Base-by-base conservation (phyloP, 2,113 vertebrate genomes). In the Varanus komodoensis region DNA sequence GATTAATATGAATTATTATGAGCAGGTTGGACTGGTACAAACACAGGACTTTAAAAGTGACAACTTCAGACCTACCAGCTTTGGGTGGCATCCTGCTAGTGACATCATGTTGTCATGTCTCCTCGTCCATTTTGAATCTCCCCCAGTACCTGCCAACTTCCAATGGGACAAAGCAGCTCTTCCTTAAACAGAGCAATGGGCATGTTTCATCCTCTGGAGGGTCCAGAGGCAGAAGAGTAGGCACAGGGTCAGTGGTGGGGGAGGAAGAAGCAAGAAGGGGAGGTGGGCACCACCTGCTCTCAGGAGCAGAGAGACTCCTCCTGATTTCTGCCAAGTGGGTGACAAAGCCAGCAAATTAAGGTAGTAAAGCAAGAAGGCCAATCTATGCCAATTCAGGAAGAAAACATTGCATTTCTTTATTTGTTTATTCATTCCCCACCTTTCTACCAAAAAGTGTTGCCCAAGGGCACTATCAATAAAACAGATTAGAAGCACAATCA, bases 1-100 rank as follows among this genome's bases (percentile, higher is more conserved):
- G 88, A 87, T 96, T 95, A 95, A 95, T 94, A 94, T 92, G 92
- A 93, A 91, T 80, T 80, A 91, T 88, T 89, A 29, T 83, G 92
- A 92, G 89, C 93, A 93, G 94, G 91, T 86, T 64, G 89, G 86
- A 93, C 23, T 44, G 29, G 86, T 0, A 0, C 84, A 78, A 54
- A 93, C 91, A 91, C 88, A 94, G 89, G 54, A 87, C 92, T 94
- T 95, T 93, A 89, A 71, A 89, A 82, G 87, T 57, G 79, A 74
- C 69, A 82, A 52, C 17, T 32, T 73, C n/a, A 1, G 23, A 25
- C 34, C n/a, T 9, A 68, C 48, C 67, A 73, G 6, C 48, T 21
- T 52, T 17, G 44, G 57, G 82, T 88, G 44, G 61, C 29, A 68
- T 78, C 74, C 54, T 38, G 32, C 44, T 54, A 38, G 23, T 48